Evolutionary conservation across 2,113 vertebrate species (phyloP).

Genomic region (Myodes glareolus): DNA sequence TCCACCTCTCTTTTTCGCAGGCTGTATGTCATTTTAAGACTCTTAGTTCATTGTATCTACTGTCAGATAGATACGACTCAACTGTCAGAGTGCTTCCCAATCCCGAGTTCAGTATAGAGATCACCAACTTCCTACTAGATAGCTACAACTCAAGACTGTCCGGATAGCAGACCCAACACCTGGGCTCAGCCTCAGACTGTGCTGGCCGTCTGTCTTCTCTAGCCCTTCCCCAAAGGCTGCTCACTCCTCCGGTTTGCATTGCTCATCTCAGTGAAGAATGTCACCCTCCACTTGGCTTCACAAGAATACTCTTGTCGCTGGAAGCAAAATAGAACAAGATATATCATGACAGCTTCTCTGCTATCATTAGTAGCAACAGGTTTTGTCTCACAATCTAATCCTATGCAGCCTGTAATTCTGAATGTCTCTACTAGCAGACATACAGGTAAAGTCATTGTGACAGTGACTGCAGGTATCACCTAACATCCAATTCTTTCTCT

Average conservation of each 20-base stretch:
- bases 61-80: conserved; percentile 6
- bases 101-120: not conserved
- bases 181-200: not conserved
- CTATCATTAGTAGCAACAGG: not conserved
- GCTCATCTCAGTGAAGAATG: not conserved
- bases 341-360: not conserved
- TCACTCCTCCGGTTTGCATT: conserved; percentile 3
- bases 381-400: conserved; percentile 25
- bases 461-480: not conserved
- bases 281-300: not conserved
- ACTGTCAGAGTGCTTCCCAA: not conserved
- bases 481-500: not conserved
- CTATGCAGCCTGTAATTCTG: not conserved
- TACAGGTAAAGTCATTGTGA: not conserved
- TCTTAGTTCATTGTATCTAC: not conserved
- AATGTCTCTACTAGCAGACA: conserved; percentile 1
- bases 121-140: conserved; percentile 13
- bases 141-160: not conserved
- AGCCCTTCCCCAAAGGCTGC: not conserved
- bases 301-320: not conserved
- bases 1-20: not conserved
- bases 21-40: not conserved
- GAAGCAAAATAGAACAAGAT: not conserved
- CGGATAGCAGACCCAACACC: conserved; percentile 1
- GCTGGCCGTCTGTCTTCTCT: not conserved